Base-by-base conservation (phyloP, 2,113 vertebrate genomes). In the Lamprotornis superbus region DNA sequence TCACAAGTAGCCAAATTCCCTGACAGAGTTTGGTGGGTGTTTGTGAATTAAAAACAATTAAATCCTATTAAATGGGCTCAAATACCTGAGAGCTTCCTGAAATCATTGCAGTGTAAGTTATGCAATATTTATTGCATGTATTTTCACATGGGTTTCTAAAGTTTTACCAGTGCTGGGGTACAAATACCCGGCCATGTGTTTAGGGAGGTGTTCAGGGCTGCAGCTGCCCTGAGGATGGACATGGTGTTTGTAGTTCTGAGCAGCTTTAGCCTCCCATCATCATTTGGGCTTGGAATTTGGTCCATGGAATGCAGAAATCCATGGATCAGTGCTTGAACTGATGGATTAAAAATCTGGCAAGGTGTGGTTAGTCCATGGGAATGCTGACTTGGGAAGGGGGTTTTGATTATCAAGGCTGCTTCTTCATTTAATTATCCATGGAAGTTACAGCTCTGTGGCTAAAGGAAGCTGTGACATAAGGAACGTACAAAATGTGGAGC, bases 11-110 rank as follows among this genome's bases (percentile, higher is more conserved):
- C 10, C 42, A 52, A 30, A 88, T 60, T 56, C 21, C 13, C 52
- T 37, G 55, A 11, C 15, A 39, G 40, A 49, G 4, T 16, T 4
- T 0, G 0, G 19, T 37, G 55, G 37, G 11, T 39, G 30, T 12
- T 47, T 4, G 3, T 10, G 27, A 86, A 28, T 30, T 17, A 37
- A 23, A 60, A 79, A 9, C 31, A 87, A 46, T 85, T 16, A 61
- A 76, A 93, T 35, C 13, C 11, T 27, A 12, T 65, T 40, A 40
- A 70, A 81, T 11, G 21, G 23, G 24, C 12, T 67, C 37, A 57
- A 25, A 44, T 52, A 37, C 40, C 59, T 25, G 37, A 46, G 33
- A 70, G 24, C 50, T 69, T 47, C 47, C 47, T 75, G 60, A 52
- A 73, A 28, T 22, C 44, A 9, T 9, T 75, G 64, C 70, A 46